These are phyloP conservation scores for Adoxophyes honmai DNA, from an alignment of 1,140 invertebrate genomes.

Conservation along the genomic window DNA sequence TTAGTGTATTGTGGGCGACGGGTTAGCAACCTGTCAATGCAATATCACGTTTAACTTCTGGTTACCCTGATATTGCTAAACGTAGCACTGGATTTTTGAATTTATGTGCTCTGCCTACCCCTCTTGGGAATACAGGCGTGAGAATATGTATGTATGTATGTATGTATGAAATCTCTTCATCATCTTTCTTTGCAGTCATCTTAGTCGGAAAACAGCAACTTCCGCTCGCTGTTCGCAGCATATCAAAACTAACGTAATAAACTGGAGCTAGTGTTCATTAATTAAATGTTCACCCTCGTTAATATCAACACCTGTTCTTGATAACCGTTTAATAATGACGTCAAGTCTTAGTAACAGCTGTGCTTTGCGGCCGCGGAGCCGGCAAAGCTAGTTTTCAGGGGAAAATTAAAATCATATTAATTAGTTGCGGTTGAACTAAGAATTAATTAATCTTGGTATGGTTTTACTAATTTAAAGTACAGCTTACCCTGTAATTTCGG, in stretches of 20 bases:
- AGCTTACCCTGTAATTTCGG: no score
- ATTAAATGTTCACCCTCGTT: slow-evolving; percentile 70
- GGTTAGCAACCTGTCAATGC: no score
- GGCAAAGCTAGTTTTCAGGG: slow-evolving; percentile 43
- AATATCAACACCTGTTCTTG: slow-evolving; percentile 73
- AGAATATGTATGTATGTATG: no score
- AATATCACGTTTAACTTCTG: no score
- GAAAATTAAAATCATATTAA: slow-evolving; percentile 63
- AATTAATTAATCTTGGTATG: slow-evolving; percentile 4
- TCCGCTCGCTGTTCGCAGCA: background rate
- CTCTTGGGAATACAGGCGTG: no score
- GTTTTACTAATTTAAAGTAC: background rate
- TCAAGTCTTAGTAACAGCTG: slow-evolving; percentile 53
- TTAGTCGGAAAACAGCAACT: background rate
- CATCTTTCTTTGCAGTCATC: no score
- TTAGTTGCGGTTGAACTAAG: slow-evolving; percentile 8
- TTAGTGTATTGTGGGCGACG: no score
- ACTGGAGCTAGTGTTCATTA: slow-evolving; percentile 58
- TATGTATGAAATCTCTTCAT: no score
- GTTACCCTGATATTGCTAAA: no score
- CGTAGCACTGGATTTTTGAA: no score
- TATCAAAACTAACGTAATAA: slow-evolving; percentile 20
- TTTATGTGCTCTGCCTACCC: no score
- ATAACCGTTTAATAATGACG: slow-evolving; percentile 73
- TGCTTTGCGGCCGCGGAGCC: slow-evolving; percentile 27